Conservation (phyloP, 2,888 invertebrate species). For the Calliopum simillimum region DNA sequence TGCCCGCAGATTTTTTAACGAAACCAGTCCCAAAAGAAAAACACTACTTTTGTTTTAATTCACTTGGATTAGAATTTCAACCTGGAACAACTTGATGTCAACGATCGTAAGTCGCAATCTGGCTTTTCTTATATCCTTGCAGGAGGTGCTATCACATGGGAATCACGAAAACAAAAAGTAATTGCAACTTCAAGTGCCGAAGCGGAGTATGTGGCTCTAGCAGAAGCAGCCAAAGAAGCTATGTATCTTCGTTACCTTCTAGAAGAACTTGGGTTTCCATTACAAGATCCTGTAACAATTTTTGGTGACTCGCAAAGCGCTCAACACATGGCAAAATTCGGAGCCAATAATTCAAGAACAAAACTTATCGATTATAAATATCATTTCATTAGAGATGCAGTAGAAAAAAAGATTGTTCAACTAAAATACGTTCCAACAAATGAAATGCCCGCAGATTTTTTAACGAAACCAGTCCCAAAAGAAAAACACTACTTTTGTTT, state of each 20-base stretch:
- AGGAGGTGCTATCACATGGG: slow-evolving; percentile 33
- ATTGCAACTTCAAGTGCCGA: slow-evolving; percentile 41
- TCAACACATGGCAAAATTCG: background rate
- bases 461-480: background rate
- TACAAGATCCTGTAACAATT: background rate
- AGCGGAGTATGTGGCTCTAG: slow-evolving; percentile 36
- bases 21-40: too few relatives aligned
- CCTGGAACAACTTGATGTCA: too few relatives aligned
- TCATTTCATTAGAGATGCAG: slow-evolving; percentile 28
- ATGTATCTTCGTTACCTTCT: slow-evolving; percentile 32
- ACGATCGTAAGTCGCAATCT: slow-evolving; percentile 36
- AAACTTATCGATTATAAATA: slow-evolving; percentile 15
- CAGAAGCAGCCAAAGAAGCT: slow-evolving; percentile 38
- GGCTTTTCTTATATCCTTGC: slow-evolving; percentile 35
- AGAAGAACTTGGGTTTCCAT: slow-evolving; percentile 16
- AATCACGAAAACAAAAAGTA: slow-evolving; percentile 35
- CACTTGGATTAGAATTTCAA: too few relatives aligned
- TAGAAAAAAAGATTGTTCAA: slow-evolving; percentile 26
- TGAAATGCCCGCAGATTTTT: slow-evolving; percentile 23
- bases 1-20: too few relatives aligned
- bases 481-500: background rate
- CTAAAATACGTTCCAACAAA: slow-evolving; percentile 25
- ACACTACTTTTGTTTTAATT: too few relatives aligned
- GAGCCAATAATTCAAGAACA: slow-evolving; percentile 5
- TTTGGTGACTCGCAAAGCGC: slow-evolving; percentile 17